These are phyloP conservation scores for Rhegmatorhina hoffmannsi DNA, from an alignment of 2,113 vertebrate genomes.

Conservation along the genomic window DNA sequence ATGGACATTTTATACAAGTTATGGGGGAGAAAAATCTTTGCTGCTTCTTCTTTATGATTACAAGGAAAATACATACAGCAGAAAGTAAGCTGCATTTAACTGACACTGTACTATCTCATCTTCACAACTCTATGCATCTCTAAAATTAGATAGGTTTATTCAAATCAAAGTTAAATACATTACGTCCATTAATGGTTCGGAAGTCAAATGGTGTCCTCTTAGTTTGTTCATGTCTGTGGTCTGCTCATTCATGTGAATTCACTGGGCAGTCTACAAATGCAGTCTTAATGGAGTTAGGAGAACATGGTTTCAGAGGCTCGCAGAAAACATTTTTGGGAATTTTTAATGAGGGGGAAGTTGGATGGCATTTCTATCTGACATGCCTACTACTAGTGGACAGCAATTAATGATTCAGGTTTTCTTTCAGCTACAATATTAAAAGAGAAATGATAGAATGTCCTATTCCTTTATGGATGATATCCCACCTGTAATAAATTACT, in stretches of 20 bases:
- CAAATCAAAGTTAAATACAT: neutral
- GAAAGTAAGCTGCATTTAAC: neutral
- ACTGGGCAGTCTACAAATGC: neutral
- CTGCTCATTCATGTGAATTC: neutral
- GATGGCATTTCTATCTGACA: neutral
- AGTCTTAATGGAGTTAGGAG: neutral
- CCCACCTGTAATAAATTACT: neutral
- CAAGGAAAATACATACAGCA: neutral
- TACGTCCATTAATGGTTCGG: neutral
- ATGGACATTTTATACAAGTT: neutral
- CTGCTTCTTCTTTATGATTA: neutral
- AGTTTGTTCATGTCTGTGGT: neutral
- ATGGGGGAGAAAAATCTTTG: neutral
- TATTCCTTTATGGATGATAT: neutral
- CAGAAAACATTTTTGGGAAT: neutral
- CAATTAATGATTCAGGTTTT: neutral
- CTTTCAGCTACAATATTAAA: neutral
- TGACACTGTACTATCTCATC: neutral
- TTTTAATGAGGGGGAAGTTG: neutral
- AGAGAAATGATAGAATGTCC: neutral
- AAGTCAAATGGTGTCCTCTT: neutral
- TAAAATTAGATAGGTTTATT: neutral
- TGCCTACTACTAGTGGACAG: neutral
- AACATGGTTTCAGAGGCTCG: neutral
- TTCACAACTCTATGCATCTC: neutral